These are phyloP conservation scores for Triplophysa rosa DNA, from an alignment of 2,113 vertebrate genomes.

Conservation along the genomic window DNA sequence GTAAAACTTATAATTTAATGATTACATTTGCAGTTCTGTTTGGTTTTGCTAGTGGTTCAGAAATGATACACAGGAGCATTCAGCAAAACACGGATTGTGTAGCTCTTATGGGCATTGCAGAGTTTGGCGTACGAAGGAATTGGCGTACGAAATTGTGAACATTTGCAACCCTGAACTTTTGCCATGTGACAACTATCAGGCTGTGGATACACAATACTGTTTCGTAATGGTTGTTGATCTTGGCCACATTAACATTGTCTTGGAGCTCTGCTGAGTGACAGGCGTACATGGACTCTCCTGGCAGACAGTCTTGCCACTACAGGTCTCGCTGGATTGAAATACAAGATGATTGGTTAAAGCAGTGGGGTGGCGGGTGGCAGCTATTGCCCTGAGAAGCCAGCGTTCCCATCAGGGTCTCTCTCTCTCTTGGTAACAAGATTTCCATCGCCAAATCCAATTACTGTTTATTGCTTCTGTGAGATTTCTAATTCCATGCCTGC, in stretches of 20 bases:
- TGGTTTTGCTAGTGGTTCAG: background rate
- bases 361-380: slow-evolving; percentile 26
- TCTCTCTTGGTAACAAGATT: slow-evolving; percentile 52
- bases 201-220: slow-evolving; percentile 27
- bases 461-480: slow-evolving; percentile 58
- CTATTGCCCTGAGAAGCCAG: slow-evolving; percentile 42
- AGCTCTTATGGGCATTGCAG: background rate
- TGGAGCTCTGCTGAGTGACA: slow-evolving; percentile 36
- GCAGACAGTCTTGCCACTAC: slow-evolving; percentile 29
- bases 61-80: background rate
- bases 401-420: slow-evolving; percentile 45
- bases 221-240: slow-evolving; percentile 37
- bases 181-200: slow-evolving; percentile 25
- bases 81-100: background rate
- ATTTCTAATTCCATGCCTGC: slow-evolving; percentile 53
- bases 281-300: slow-evolving; percentile 21
- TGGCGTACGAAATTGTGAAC: slow-evolving; percentile 7
- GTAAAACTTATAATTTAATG: background rate
- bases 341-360: slow-evolving; percentile 52
- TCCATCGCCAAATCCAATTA: slow-evolving; percentile 58
- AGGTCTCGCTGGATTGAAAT: slow-evolving; percentile 45
- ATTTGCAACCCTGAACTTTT: slow-evolving; percentile 12
- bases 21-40: background rate
- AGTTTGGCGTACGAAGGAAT: background rate
- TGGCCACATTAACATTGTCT: slow-evolving; percentile 27